These are phyloP conservation scores for Archaeoteleia sp. DNA, from an alignment of 2,888 invertebrate genomes.

Conservation along the genomic window DNA sequence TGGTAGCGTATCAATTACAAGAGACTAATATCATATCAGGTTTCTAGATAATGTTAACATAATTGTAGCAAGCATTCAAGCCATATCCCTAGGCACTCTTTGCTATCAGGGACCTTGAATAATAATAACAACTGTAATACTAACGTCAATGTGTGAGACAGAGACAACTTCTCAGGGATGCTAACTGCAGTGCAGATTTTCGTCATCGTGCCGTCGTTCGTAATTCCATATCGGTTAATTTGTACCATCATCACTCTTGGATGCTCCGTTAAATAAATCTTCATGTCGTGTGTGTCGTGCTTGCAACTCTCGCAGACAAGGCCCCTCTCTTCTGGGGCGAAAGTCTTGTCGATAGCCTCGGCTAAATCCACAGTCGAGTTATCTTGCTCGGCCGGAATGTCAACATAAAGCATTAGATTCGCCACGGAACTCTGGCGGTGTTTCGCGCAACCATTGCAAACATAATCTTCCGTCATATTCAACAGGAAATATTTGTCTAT, in stretches of 20 bases:
- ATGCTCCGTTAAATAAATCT: slow-evolving; percentile 59
- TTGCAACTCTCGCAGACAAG: slow-evolving; percentile 64
- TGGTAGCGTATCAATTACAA: no score
- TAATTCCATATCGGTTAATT: slow-evolving; percentile 64
- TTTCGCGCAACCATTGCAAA: slow-evolving; percentile 61
- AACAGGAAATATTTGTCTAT: slow-evolving; percentile 64
- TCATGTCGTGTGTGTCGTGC: slow-evolving; percentile 59
- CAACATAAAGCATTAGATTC: slow-evolving; percentile 66
- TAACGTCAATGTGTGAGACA: slow-evolving; percentile 59
- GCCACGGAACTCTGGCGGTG: slow-evolving; percentile 63
- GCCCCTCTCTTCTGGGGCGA: slow-evolving; percentile 62
- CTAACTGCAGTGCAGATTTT: slow-evolving; percentile 64
- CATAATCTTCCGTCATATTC: slow-evolving; percentile 64
- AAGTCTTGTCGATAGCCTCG: slow-evolving; percentile 59
- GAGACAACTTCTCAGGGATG: slow-evolving; percentile 59
- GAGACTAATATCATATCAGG: no score
- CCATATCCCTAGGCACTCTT: no score
- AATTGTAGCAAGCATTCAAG: no score
- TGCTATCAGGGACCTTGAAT: not conserved
- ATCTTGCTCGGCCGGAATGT: slow-evolving; percentile 57
- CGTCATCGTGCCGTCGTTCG: slow-evolving; percentile 60
- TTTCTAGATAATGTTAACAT: no score
- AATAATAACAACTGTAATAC: slow-evolving; percentile 36
- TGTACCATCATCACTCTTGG: slow-evolving; percentile 65
- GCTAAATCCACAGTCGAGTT: slow-evolving; percentile 53